Percentiles rank a stretch among this genome's conserved stretches.
These are phyloP conservation scores for Campoplex capitator DNA, from an alignment of 2,888 invertebrate genomes.

Conservation along the genomic window DNA sequence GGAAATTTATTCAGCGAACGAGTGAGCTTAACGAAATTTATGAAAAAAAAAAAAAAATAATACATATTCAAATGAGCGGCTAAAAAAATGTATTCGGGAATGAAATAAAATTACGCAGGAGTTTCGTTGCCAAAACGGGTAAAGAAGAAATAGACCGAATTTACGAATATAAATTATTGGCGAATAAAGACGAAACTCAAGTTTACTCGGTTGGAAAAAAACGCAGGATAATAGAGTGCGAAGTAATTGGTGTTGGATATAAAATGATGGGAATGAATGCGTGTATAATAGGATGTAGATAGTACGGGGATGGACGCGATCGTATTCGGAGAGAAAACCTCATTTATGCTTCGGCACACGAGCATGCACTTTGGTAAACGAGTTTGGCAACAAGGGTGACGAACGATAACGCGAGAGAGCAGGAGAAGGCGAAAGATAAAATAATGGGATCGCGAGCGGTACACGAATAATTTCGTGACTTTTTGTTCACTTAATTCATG, in stretches of 20 bases:
- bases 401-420: constrained; percentile 23
- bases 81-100: neutral
- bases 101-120: neutral
- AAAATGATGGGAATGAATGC: constrained; percentile 12
- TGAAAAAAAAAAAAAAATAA: neutral
- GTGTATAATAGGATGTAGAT: neutral
- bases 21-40: neutral
- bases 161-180: neutral
- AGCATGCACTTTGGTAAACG: constrained; percentile 1
- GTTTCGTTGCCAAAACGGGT: neutral
- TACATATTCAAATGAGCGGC: too few relatives aligned
- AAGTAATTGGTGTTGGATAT: neutral
- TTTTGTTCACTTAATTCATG: neutral
- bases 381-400: constrained; percentile 13
- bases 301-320: neutral
- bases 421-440: neutral
- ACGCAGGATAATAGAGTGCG: neutral
- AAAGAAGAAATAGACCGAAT: neutral
- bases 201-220: neutral
- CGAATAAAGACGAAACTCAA: neutral
- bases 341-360: neutral
- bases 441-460: neutral
- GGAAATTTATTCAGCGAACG: neutral
- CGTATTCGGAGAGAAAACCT: constrained; percentile 1
- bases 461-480: constrained; percentile 1